phyloP scores from a whole-genome alignment of 2,888 invertebrate species.

The Mimas tiliae region DNA sequence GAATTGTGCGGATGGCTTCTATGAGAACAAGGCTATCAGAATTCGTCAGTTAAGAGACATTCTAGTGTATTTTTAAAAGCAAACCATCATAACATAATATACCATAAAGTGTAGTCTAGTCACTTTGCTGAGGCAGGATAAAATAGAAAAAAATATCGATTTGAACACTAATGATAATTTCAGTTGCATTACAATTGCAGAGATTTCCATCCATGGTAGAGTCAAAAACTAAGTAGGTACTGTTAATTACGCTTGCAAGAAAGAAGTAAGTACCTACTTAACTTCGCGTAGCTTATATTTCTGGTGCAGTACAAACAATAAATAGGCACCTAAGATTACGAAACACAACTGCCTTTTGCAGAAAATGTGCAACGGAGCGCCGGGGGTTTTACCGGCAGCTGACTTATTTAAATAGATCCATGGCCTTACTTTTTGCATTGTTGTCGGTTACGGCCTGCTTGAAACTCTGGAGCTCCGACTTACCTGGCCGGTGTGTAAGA shows the following conservation, averaged over 20 bases:
- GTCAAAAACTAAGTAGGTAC: no score
- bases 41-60: no score
- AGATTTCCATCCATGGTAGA: no score
- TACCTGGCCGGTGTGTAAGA: slow-evolving; percentile 40
- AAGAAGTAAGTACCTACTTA: neutral
- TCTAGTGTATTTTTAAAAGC: no score
- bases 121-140: no score
- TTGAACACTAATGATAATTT: no score
- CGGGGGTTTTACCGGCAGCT: slow-evolving; percentile 42
- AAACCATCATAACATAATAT: no score
- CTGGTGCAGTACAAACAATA: slow-evolving; percentile 12
- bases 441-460: slow-evolving; percentile 43
- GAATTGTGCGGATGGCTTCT: no score
- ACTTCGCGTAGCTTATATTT: neutral
- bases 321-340: slow-evolving; percentile 22
- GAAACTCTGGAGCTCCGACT: slow-evolving; percentile 41
- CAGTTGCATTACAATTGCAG: no score
- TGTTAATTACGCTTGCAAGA: neutral
- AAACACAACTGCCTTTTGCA: slow-evolving; percentile 40
- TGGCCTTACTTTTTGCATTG: slow-evolving; percentile 42
- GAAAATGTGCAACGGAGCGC: slow-evolving; percentile 57
- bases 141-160: no score
- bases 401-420: slow-evolving; percentile 53
- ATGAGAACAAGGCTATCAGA: no score
- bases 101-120: no score